These are phyloP conservation scores for Drosophila vallismaia DNA, from an alignment of 2,888 invertebrate species.

Conservation along the genomic window DNA sequence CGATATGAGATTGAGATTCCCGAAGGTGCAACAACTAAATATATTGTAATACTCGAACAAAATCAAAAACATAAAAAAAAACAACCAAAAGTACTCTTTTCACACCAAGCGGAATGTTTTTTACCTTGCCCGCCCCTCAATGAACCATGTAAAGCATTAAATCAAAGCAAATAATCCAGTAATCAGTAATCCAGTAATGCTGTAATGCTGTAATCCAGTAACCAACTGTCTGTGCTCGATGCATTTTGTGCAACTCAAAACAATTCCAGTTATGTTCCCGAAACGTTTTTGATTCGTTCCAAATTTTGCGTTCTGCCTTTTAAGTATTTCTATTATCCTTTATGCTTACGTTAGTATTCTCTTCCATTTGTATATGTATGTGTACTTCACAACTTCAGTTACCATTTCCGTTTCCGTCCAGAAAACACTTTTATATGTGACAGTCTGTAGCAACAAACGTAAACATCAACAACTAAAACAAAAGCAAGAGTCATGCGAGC, in stretches of 20 bases:
- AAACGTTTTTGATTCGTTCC: constrained; percentile 15
- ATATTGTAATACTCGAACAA: constrained; percentile 52
- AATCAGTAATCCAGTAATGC: constrained; percentile 44
- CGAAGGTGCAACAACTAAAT: constrained; percentile 33
- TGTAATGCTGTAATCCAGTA: constrained; percentile 49
- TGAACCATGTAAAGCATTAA: constrained; percentile 67
- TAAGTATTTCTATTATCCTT: constrained; percentile 16
- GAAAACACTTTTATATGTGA: constrained; percentile 20
- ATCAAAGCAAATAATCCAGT: constrained; percentile 69
- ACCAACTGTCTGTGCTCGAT: constrained; percentile 60
- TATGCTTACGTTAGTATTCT: constrained; percentile 12
- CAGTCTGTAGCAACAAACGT: constrained; percentile 37
- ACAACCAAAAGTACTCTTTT: constrained; percentile 41
- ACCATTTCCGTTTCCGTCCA: constrained; percentile 16
- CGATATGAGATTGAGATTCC: constrained; percentile 58
- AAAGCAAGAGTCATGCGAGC: constrained; percentile 31
- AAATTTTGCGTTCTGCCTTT: constrained; percentile 10
- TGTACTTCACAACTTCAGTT: constrained; percentile 2
- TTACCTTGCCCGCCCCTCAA: constrained; percentile 46
- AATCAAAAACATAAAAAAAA: constrained; percentile 10
- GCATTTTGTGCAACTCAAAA: constrained; percentile 74
- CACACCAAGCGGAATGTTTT: constrained; percentile 60
- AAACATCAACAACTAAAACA: not conserved
- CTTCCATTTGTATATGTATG: not conserved
- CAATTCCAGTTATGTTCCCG: constrained; percentile 40